phyloP scores from a whole-genome alignment of 1,140 invertebrate species.

The Drosophila simulans region DNA sequence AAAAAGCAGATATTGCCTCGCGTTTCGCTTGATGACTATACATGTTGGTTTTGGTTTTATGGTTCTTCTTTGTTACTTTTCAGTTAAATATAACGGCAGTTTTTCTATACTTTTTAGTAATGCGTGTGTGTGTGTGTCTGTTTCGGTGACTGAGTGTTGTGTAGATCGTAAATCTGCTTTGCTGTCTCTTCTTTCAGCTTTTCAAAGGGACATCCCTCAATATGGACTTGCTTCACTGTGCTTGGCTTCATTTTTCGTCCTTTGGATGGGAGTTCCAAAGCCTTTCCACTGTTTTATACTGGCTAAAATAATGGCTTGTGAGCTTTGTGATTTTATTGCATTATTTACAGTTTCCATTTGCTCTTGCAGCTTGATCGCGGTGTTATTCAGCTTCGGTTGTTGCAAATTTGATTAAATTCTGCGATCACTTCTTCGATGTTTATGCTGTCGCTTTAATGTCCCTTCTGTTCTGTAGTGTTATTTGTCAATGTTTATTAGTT shows the following conservation, averaged over 20 bases:
- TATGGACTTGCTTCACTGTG: constrained; percentile 9
- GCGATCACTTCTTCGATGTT: constrained; percentile 38
- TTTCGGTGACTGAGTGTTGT: background rate
- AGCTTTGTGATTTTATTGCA: constrained; percentile 19
- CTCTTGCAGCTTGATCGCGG: constrained; percentile 10
- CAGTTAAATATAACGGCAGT: constrained; percentile 72
- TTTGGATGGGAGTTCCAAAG: constrained; percentile 1
- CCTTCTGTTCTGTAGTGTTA: constrained; percentile 26
- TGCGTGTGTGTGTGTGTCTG: constrained; percentile 9
- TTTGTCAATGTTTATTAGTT: constrained; percentile 21
- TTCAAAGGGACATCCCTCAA: constrained; percentile 4
- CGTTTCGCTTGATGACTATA: constrained; percentile 45
- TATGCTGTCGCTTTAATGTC: constrained; percentile 23
- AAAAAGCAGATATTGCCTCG: constrained; percentile 39
- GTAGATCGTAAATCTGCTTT: constrained; percentile 1
- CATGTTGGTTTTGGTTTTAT: constrained; percentile 29
- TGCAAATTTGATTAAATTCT: constrained; percentile 35
- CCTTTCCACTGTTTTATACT: background rate
- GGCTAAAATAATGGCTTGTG: constrained; percentile 16
- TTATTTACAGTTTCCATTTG: constrained; percentile 43
- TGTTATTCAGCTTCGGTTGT: constrained; percentile 18
- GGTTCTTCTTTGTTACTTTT: background rate
- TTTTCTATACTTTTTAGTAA: constrained; percentile 53
- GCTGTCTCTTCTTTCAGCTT: background rate
- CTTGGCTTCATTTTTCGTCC: background rate